Percentiles rank a stretch among this genome's conserved stretches.
Evolutionary conservation across 2,797 vertebrate genomes (phyloP).

Genomic region (Halcyon chelicuti): DNA sequence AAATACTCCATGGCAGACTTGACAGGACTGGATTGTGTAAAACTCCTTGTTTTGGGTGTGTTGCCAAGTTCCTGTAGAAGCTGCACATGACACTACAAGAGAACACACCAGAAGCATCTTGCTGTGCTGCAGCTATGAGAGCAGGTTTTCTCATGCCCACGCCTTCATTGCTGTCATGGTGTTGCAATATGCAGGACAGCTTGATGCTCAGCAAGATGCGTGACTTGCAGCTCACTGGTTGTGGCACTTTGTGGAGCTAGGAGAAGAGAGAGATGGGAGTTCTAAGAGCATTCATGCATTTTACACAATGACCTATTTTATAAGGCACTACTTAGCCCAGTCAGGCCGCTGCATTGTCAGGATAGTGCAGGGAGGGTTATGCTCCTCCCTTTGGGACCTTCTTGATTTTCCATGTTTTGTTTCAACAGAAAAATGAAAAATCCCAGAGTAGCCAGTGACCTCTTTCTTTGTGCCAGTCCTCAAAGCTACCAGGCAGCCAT

Average conservation of each 20-base stretch:
- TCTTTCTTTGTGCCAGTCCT: background rate
- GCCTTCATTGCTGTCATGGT: background rate
- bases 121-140: background rate
- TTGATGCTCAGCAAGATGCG: fast-evolving
- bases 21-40: fast-evolving
- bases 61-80: background rate
- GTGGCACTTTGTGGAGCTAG: background rate
- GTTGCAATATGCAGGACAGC: background rate
- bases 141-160: background rate
- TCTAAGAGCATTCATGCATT: background rate
- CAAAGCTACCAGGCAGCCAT: background rate
- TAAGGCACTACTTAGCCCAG: background rate
- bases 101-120: background rate
- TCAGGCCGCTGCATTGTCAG: background rate
- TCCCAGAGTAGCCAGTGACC: background rate
- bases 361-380: background rate
- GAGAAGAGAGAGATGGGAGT: background rate
- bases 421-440: background rate
- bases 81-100: background rate
- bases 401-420: background rate
- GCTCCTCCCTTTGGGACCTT: background rate
- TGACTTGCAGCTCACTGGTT: background rate
- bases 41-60: background rate
- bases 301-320: background rate
- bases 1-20: background rate